phyloP scores from a whole-genome alignment of 2,797 vertebrate genomes.

The Acipenser oxyrinchus region DNA sequence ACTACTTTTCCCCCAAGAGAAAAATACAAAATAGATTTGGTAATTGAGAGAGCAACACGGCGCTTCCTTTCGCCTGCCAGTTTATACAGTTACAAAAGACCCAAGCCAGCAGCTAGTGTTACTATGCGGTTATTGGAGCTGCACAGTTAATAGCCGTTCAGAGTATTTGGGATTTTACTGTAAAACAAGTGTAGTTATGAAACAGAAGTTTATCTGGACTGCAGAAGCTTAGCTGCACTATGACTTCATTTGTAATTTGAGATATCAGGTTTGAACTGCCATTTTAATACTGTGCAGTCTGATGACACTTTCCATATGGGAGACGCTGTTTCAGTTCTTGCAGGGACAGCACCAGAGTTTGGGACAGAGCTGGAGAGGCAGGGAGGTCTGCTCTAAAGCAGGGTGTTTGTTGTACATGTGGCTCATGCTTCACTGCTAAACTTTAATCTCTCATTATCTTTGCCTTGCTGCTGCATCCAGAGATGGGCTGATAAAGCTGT shows the following conservation, averaged over 20 bases:
- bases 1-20: too few species aligned
- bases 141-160: too few species aligned
- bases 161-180: too few species aligned
- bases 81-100: too few species aligned
- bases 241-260: background rate
- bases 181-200: too few species aligned
- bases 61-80: too few species aligned
- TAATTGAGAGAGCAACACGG: too few species aligned
- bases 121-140: too few species aligned
- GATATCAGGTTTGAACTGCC: background rate
- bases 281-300: background rate
- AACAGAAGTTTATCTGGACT: conserved; percentile 31
- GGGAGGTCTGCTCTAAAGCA: conserved; percentile 18
- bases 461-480: conserved; percentile 42
- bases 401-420: conserved; percentile 47
- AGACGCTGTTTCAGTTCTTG: conserved; percentile 17
- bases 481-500: conserved; percentile 56
- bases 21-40: too few species aligned
- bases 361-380: background rate
- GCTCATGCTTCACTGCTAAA: conserved; percentile 45
- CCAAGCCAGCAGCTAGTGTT: too few species aligned
- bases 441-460: conserved; percentile 64
- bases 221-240: conserved; percentile 34
- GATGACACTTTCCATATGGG: background rate
- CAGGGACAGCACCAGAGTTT: conserved; percentile 21